phyloP scores from a whole-genome alignment of 2,797 vertebrate genomes.

The Liasis olivaceus region DNA sequence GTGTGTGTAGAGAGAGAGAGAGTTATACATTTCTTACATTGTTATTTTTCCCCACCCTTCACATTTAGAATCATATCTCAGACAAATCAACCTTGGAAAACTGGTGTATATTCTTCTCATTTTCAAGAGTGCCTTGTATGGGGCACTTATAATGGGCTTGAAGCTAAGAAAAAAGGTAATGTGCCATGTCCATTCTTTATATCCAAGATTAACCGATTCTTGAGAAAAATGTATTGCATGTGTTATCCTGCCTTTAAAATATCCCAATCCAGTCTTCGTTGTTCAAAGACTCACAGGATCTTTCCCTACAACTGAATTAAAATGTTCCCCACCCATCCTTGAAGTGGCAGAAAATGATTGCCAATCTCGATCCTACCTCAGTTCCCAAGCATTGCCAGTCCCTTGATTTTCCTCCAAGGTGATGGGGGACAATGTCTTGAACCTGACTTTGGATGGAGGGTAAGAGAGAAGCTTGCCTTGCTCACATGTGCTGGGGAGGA shows the following conservation, averaged over 20 bases:
- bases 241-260: neutral
- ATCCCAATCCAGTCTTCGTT: neutral
- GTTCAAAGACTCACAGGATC: neutral
- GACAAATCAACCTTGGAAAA: neutral
- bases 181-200: neutral
- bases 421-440: neutral
- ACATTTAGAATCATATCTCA: slow-evolving; percentile 8
- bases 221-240: neutral
- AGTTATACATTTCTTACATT: neutral
- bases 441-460: neutral
- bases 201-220: neutral
- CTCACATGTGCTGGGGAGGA: neutral
- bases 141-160: slow-evolving; percentile 15
- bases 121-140: slow-evolving; percentile 36
- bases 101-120: slow-evolving; percentile 34
- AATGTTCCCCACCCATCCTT: neutral
- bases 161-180: slow-evolving; percentile 46
- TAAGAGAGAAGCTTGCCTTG: neutral
- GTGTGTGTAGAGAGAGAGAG: too few relatives aligned
- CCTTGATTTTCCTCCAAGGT: neutral
- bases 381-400: neutral
- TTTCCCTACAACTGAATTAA: neutral
- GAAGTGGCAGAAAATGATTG: neutral
- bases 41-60: neutral
- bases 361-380: neutral